A percentile compares a stretch with the other conserved stretches of the same genome.
phyloP scores from a whole-genome alignment of 2,888 invertebrate genomes.

The Helicoverpa assulta region DNA sequence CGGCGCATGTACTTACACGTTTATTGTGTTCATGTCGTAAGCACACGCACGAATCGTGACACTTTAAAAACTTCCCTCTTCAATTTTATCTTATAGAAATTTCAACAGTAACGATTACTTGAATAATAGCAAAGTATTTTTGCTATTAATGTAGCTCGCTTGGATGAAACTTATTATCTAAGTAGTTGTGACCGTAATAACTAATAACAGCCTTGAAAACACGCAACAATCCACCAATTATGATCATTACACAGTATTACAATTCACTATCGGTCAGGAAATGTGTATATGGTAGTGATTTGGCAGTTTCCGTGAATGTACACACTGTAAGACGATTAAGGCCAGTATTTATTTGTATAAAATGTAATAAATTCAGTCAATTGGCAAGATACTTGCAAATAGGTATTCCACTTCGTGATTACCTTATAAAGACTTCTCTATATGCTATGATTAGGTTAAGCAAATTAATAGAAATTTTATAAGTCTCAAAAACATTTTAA shows the following conservation, averaged over 20 bases:
- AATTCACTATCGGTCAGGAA: conserved; percentile 29
- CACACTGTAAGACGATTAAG: neutral
- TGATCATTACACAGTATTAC: conserved; percentile 16
- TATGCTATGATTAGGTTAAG: too few relatives aligned
- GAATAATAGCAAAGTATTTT: neutral
- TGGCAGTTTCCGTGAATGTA: conserved; percentile 20
- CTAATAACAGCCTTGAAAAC: conserved; percentile 19
- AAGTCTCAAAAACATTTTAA: too few relatives aligned
- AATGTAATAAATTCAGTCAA: too few relatives aligned
- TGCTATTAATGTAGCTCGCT: neutral
- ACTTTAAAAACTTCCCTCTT: conserved; percentile 1
- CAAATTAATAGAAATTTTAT: too few relatives aligned
- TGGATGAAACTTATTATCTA: conserved; percentile 16
- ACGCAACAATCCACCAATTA: conserved; percentile 25
- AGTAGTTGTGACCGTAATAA: conserved; percentile 10
- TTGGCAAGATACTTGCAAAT: too few relatives aligned
- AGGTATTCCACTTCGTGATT: too few relatives aligned
- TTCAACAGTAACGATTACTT: neutral
- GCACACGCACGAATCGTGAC: conserved; percentile 5
- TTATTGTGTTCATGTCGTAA: conserved; percentile 40
- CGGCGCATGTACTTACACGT: conserved; percentile 18
- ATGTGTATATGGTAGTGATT: conserved; percentile 22
- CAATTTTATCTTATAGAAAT: neutral
- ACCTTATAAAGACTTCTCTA: too few relatives aligned
- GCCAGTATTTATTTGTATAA: too few relatives aligned